phyloP scores from a whole-genome alignment of 2,113 vertebrate species.

The Todiramphus chloris region DNA sequence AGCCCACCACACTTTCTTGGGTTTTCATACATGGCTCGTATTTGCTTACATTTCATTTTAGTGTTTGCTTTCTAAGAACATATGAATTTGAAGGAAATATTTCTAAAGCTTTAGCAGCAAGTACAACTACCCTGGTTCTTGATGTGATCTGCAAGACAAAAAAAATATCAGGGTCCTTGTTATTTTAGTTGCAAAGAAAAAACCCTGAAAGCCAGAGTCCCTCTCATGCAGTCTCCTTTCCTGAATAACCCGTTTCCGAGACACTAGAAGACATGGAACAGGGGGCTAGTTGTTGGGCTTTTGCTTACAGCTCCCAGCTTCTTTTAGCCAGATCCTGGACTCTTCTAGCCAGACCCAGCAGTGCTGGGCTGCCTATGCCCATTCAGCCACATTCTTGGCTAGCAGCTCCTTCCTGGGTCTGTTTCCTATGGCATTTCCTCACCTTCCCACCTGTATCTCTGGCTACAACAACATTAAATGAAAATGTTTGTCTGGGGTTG shows the following conservation, averaged over 20 bases:
- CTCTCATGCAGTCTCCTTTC: neutral
- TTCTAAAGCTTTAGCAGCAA: neutral
- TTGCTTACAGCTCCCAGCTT: neutral
- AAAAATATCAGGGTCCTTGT: neutral
- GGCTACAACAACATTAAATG: neutral
- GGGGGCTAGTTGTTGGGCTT: neutral
- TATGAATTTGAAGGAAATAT: neutral
- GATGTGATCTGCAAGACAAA: neutral
- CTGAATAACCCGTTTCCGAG: neutral
- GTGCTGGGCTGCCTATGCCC: accelerated
- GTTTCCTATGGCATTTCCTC: constrained; percentile 38
- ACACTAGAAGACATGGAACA: neutral
- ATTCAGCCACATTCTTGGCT: constrained; percentile 29
- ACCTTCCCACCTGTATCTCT: neutral
- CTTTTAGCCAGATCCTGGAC: neutral
- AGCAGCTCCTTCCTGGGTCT: neutral
- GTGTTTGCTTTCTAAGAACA: neutral
- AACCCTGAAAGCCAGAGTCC: neutral
- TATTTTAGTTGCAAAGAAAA: neutral
- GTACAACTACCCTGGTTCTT: neutral
- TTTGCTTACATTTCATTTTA: neutral
- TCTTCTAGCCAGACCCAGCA: neutral
- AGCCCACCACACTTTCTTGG: neutral
- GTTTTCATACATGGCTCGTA: neutral
- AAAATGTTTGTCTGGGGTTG: neutral